These are phyloP conservation scores for Aleiodes alternator DNA, from an alignment of 2,888 invertebrate genomes.

Conservation along the genomic window DNA sequence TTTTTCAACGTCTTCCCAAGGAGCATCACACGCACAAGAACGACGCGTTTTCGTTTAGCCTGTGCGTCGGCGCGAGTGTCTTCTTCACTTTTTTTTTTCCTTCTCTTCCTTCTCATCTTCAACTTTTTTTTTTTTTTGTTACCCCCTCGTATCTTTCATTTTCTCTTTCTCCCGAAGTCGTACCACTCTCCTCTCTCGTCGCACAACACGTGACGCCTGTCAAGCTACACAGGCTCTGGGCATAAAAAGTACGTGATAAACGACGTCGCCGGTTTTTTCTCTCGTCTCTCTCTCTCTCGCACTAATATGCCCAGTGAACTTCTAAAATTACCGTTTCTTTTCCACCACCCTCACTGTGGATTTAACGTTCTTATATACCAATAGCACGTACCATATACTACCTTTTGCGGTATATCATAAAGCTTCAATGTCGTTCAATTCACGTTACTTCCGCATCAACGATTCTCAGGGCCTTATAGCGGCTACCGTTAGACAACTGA, in stretches of 20 bases:
- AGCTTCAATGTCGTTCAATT: conserved; percentile 44
- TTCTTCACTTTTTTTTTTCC: conserved; percentile 42
- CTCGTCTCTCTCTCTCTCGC: conserved; percentile 33
- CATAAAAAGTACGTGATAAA: conserved; percentile 56
- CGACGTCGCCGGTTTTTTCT: conserved; percentile 48
- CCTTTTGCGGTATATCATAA: conserved; percentile 34
- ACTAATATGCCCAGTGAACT: conserved; percentile 40
- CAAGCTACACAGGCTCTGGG: conserved; percentile 47
- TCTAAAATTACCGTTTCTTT: conserved; percentile 52
- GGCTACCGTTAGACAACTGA: neutral
- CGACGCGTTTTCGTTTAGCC: conserved; percentile 29
- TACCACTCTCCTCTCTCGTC: conserved; percentile 9
- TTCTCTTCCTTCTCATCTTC: conserved; percentile 37
- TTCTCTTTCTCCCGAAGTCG: conserved; percentile 39
- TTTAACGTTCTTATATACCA: conserved; percentile 1
- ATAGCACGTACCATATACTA: conserved; percentile 28
- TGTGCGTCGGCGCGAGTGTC: conserved; percentile 45
- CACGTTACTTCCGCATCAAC: conserved; percentile 36
- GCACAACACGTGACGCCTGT: conserved; percentile 58
- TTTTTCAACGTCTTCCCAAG: conserved; percentile 59
- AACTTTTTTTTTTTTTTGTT: conserved; percentile 36
- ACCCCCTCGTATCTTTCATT: neutral
- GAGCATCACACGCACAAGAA: conserved; percentile 25
- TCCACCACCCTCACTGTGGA: conserved; percentile 13
- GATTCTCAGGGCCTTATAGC: neutral